These are phyloP conservation scores for Podotricha telesiphe DNA, from an alignment of 2,888 invertebrate species.

Conservation along the genomic window DNA sequence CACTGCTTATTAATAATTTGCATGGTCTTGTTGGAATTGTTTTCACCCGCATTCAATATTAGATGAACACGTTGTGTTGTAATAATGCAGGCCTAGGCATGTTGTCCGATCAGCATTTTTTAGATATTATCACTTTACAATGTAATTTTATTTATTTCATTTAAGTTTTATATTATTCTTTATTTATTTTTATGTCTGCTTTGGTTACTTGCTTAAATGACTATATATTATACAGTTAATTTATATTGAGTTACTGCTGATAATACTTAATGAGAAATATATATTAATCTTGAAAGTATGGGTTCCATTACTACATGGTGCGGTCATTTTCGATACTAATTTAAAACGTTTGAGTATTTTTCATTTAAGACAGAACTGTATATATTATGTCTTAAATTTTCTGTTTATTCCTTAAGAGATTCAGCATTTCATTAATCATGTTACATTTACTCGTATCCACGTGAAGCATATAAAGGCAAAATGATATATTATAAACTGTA, in stretches of 20 bases:
- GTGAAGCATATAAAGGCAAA: neutral
- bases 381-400: neutral
- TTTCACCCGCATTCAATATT: neutral
- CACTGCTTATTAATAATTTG: slow-evolving; percentile 21
- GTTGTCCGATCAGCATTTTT: neutral
- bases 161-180: slow-evolving; percentile 3
- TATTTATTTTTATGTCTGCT: slow-evolving; percentile 1
- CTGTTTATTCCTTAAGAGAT: neutral
- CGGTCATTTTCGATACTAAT: neutral
- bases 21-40: slow-evolving; percentile 3
- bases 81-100: neutral
- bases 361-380: neutral
- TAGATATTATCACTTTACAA: slow-evolving; percentile 2
- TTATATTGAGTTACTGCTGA: neutral
- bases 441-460: neutral
- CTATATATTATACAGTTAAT: neutral
- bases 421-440: slow-evolving; percentile 4
- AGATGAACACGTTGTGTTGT: neutral
- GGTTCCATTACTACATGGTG: neutral
- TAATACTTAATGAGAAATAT: neutral
- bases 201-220: slow-evolving; percentile 1
- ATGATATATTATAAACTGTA: neutral
- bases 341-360: neutral
- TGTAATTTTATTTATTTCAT: neutral
- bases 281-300: neutral